phyloP scores from a whole-genome alignment of 2,797 vertebrate genomes.

The Rhinichthys osculus region DNA sequence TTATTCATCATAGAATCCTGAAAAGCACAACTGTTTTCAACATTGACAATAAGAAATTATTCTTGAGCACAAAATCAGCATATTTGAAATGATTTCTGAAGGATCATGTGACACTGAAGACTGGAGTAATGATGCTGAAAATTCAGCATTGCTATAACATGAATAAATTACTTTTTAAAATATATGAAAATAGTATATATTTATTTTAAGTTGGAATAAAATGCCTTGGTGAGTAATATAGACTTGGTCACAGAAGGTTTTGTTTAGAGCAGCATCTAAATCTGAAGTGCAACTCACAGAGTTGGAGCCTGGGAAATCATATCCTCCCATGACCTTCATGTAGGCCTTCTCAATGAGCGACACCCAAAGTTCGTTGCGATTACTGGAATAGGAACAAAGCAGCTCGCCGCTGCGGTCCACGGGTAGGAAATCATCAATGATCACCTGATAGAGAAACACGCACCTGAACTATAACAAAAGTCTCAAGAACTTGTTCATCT shows the following conservation, averaged over 20 bases:
- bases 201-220: neutral
- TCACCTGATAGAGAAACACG: slow-evolving; percentile 80
- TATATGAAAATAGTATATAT: neutral
- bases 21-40: neutral
- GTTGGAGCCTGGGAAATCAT: slow-evolving; percentile 98
- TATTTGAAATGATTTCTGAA: neutral
- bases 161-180: neutral
- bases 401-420: slow-evolving; percentile 93
- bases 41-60: neutral
- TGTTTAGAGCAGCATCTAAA: neutral
- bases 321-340: slow-evolving; percentile 99
- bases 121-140: neutral
- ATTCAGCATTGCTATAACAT: neutral
- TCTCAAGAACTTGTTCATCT: neutral
- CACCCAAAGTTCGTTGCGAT: slow-evolving; percentile 97
- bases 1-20: neutral
- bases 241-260: neutral
- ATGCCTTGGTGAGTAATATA: neutral
- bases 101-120: neutral
- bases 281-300: slow-evolving; percentile 82
- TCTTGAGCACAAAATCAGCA: neutral
- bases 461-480: neutral
- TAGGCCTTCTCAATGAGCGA: slow-evolving; percentile 99
- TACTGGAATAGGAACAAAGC: slow-evolving; percentile 98
- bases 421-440: slow-evolving; percentile 95